Evolutionary conservation across 1,140 invertebrate species (phyloP).

Genomic region (Bombus soroeensis): DNA sequence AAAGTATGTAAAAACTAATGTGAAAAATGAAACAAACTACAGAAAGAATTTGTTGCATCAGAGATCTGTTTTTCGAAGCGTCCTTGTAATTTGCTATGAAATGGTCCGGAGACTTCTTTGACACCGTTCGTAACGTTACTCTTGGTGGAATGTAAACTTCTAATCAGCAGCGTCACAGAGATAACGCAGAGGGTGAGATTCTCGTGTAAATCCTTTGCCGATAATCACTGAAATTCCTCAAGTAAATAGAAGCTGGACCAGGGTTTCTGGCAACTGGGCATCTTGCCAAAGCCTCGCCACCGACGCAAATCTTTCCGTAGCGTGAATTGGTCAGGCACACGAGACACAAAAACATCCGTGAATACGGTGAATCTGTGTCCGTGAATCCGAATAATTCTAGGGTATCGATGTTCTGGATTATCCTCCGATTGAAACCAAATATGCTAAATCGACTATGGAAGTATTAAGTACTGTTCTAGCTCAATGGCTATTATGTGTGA

Average conservation of each 20-base stretch:
- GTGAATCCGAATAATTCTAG: background rate
- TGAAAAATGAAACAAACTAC: too few species aligned
- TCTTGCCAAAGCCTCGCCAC: conserved; percentile 20
- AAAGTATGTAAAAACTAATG: background rate
- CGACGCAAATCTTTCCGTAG: conserved; percentile 16
- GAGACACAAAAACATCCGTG: conserved; percentile 18
- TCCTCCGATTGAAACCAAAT: background rate
- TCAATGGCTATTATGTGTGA: background rate
- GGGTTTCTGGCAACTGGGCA: conserved; percentile 7
- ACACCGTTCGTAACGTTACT: background rate
- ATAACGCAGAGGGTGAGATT: background rate
- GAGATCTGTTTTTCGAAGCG: too few species aligned
- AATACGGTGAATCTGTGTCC: background rate
- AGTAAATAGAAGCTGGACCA: conserved; percentile 36
- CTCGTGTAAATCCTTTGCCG: conserved; percentile 45
- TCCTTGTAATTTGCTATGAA: background rate
- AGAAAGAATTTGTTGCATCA: too few species aligned
- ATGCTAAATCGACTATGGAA: background rate
- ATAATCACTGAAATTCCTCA: conserved; percentile 42
- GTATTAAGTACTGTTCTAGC: background rate
- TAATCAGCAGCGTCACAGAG: conserved; percentile 40
- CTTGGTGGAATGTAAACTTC: conserved; percentile 29
- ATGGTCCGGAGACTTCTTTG: conserved; percentile 4
- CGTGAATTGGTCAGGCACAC: background rate
- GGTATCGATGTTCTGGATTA: background rate